Conservation (phyloP, 2,113 vertebrate genomes). For the Lophochroa leadbeateri region DNA sequence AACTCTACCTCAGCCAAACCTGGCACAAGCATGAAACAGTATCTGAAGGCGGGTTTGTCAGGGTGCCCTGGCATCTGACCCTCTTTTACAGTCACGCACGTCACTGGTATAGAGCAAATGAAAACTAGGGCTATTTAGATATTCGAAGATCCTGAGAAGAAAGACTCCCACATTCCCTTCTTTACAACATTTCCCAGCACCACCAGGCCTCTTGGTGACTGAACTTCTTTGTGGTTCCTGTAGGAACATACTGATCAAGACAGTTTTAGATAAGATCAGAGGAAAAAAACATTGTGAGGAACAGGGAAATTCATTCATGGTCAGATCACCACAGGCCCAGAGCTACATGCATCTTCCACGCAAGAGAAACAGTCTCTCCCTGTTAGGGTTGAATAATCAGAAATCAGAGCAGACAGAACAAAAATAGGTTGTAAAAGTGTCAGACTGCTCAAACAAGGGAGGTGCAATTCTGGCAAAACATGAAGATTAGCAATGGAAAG, state of each 20-base stretch:
- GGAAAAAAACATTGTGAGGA: background rate
- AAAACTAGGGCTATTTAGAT: background rate
- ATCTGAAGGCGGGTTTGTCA: background rate
- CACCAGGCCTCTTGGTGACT: background rate
- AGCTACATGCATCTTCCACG: accelerated
- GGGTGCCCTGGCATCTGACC: too few species aligned
- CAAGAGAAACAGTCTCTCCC: background rate
- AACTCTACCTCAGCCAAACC: background rate
- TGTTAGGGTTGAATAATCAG: background rate
- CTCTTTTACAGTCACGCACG: background rate
- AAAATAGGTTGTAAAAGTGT: background rate
- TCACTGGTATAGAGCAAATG: background rate
- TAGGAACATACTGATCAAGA: background rate
- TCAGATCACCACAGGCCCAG: accelerated
- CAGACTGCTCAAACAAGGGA: background rate
- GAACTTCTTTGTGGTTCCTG: too few species aligned
- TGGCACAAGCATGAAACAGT: background rate
- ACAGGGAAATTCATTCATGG: background rate
- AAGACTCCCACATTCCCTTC: background rate
- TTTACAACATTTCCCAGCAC: background rate
- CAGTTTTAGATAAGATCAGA: background rate
- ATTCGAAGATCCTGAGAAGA: background rate
- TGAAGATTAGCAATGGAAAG: background rate
- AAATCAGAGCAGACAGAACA: background rate
- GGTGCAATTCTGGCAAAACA: background rate